phyloP scores from a whole-genome alignment of 2,888 invertebrate species.

The Drosophila hawaiiensis region DNA sequence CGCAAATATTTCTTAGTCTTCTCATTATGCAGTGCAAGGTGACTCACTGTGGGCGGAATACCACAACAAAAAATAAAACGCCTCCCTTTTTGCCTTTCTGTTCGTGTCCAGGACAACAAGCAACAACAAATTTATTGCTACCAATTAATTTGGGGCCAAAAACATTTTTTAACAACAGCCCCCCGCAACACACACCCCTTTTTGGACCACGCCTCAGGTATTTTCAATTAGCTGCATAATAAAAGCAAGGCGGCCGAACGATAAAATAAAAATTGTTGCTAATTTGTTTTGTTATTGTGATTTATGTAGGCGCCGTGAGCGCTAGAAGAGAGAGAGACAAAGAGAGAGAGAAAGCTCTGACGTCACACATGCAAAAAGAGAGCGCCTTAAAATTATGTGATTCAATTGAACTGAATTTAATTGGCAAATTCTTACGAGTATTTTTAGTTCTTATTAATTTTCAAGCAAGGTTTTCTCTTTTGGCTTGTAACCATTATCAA shows the following conservation, averaged over 20 bases:
- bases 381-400: slow-evolving; percentile 26
- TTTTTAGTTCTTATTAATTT: background rate
- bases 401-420: slow-evolving; percentile 47
- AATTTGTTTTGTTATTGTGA: slow-evolving; percentile 78
- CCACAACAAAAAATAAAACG: background rate
- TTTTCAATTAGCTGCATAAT: slow-evolving; percentile 72
- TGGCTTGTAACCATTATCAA: background rate
- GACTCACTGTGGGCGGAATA: slow-evolving; percentile 48
- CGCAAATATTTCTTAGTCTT: slow-evolving; percentile 1
- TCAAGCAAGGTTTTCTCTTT: background rate
- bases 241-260: slow-evolving; percentile 49
- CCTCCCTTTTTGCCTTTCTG: background rate
- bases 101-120: slow-evolving; percentile 57
- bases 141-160: slow-evolving; percentile 70
- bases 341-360: background rate
- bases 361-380: background rate
- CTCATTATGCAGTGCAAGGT: slow-evolving; percentile 46
- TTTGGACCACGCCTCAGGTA: slow-evolving; percentile 33
- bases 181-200: slow-evolving; percentile 1
- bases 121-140: slow-evolving; percentile 67
- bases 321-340: background rate
- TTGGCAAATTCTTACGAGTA: slow-evolving; percentile 11
- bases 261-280: slow-evolving; percentile 65
- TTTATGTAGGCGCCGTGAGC: slow-evolving; percentile 57
- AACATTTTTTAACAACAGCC: slow-evolving; percentile 53